Percentiles rank a stretch among this genome's conserved stretches.
These are phyloP conservation scores for Rhinoderma darwinii DNA, from an alignment of 2,113 vertebrate genomes.

Conservation along the genomic window DNA sequence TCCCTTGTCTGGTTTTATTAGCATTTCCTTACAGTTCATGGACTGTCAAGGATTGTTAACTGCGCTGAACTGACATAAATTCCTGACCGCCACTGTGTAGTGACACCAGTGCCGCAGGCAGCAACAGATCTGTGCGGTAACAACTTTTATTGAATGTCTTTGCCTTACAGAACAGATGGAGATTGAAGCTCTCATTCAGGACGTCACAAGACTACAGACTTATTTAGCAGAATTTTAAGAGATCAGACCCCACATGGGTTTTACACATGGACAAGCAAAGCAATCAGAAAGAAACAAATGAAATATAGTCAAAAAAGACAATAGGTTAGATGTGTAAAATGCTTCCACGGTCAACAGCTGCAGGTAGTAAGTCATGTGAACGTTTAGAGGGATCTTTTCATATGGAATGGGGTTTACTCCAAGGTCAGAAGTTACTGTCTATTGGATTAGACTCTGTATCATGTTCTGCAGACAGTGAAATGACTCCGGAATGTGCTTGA, in stretches of 20 bases:
- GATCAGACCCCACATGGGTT: background rate
- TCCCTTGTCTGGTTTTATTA: conserved; percentile 48
- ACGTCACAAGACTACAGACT: conserved; percentile 23
- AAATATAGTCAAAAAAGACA: background rate
- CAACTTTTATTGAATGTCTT: conserved; percentile 50
- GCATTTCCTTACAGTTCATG: conserved; percentile 45
- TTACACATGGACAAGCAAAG: background rate
- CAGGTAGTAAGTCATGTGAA: background rate
- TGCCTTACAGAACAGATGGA: conserved; percentile 45
- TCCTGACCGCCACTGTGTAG: conserved; percentile 45
- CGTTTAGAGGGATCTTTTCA: background rate
- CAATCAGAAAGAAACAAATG: background rate
- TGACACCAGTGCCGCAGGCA: conserved; percentile 51
- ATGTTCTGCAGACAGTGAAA: conserved; percentile 28
- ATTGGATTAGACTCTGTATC: conserved; percentile 32
- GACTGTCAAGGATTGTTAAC: conserved; percentile 55
- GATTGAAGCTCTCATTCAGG: conserved; percentile 43
- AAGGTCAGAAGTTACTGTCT: conserved; percentile 20
- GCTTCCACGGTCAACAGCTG: background rate
- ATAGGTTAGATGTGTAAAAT: background rate
- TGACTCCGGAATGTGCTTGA: background rate
- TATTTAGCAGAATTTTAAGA: conserved; percentile 1
- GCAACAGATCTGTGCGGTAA: conserved; percentile 53
- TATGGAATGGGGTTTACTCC: conserved; percentile 10
- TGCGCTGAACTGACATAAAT: conserved; percentile 57